phyloP scores from a whole-genome alignment of 2,113 vertebrate genomes.

The Sceloporus undulatus region DNA sequence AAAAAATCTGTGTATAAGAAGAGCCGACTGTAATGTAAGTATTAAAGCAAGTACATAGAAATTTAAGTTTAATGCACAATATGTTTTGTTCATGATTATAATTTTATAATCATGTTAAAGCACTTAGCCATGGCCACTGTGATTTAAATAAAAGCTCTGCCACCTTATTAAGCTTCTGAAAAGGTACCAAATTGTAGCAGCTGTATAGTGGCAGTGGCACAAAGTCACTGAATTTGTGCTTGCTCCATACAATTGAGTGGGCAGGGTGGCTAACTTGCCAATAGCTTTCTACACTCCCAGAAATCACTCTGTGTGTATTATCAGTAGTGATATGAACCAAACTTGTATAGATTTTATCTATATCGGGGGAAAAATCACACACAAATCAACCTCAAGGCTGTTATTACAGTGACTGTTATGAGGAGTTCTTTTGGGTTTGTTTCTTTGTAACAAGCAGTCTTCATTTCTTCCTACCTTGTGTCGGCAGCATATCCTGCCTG shows the following conservation, averaged over 20 bases:
- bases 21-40: too few species aligned
- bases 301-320: background rate
- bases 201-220: background rate
- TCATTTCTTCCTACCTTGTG: slow-evolving; percentile 12
- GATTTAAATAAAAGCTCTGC: background rate
- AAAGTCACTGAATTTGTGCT: background rate
- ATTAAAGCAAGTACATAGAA: too few species aligned
- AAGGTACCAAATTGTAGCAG: background rate
- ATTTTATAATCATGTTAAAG: background rate
- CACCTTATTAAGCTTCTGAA: background rate
- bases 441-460: slow-evolving; percentile 19
- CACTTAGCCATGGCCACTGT: background rate
- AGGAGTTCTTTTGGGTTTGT: background rate
- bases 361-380: background rate
- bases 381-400: background rate
- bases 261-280: background rate
- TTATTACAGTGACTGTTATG: background rate
- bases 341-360: background rate
- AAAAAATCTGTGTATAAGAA: too few species aligned
- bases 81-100: too few species aligned
- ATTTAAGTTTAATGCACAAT: too few species aligned
- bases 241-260: background rate
- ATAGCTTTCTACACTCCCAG: background rate
- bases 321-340: background rate
- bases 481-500: slow-evolving; percentile 26